A percentile compares a stretch with the other conserved stretches of the same genome.
These are phyloP conservation scores for Pandemis cinnamomeana DNA, from an alignment of 2,888 invertebrate genomes.

Conservation along the genomic window DNA sequence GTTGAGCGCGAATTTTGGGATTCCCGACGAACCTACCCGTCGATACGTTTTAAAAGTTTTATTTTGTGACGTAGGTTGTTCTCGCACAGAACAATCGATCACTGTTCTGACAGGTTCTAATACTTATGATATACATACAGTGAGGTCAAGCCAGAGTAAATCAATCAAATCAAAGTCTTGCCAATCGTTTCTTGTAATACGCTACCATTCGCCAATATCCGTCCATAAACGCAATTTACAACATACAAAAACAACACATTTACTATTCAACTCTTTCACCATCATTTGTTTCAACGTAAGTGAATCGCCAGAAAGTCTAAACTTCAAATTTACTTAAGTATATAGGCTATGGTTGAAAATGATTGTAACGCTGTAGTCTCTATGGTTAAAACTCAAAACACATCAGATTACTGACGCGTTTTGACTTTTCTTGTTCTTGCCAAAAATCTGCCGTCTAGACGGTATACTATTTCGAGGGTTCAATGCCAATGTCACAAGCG, in stretches of 20 bases:
- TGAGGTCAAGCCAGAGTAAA: conserved; percentile 3
- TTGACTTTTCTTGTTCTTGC: not conserved
- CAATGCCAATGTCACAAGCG: not conserved
- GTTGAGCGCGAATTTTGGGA: conserved; percentile 9
- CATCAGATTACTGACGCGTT: not conserved
- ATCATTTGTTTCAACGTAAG: too few relatives aligned
- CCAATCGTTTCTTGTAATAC: not conserved
- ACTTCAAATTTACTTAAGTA: too few relatives aligned
- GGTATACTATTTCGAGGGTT: not conserved
- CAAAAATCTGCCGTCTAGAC: conserved; percentile 4
- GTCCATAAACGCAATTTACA: not conserved
- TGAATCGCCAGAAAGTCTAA: too few relatives aligned
- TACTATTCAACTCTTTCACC: too few relatives aligned
- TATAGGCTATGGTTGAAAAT: too few relatives aligned
- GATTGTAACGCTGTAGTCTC: not conserved
- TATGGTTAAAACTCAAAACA: not conserved
- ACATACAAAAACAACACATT: not conserved
- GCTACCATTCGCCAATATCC: not conserved
- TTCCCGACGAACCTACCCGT: conserved; percentile 6
- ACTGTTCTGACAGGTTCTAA: conserved; percentile 9
- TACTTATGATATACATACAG: conserved; percentile 23
- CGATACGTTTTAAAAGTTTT: conserved; percentile 16
- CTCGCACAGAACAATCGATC: conserved; percentile 20
- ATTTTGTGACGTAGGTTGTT: conserved; percentile 17
- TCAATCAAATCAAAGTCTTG: conserved; percentile 12